A percentile compares a stretch with the other conserved stretches of the same genome.
Conservation (phyloP, 1,140 invertebrate species). For the Atta colombica region DNA sequence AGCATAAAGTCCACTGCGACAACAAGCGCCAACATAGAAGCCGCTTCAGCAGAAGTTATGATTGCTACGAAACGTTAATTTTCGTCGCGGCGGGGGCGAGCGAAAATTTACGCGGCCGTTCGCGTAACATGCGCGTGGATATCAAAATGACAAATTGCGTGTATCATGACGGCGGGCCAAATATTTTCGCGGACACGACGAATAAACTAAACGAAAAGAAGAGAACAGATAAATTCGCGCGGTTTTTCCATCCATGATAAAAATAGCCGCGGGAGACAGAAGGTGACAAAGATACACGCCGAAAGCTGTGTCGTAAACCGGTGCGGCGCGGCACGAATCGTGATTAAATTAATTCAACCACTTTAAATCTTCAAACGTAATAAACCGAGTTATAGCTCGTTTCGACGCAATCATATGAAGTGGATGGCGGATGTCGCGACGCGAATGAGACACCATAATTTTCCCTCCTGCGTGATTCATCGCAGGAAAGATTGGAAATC, state of each 20-base stretch:
- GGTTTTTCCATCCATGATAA: conserved; percentile 63
- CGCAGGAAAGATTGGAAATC: not conserved
- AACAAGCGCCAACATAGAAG: conserved; percentile 27
- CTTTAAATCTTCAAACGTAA: conserved; percentile 35
- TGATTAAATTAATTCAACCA: conserved; percentile 46
- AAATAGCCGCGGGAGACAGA: conserved; percentile 62
- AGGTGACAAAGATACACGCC: conserved; percentile 11
- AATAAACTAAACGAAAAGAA: conserved; percentile 17
- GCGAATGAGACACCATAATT: not conserved
- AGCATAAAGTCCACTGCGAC: conserved; percentile 27
- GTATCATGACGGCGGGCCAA: conserved; percentile 58
- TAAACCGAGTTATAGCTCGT: conserved; percentile 36
- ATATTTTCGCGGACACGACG: conserved; percentile 60
- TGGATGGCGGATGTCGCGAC: conserved; percentile 8
- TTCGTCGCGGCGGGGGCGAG: conserved; percentile 44
- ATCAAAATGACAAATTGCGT: conserved; percentile 73
- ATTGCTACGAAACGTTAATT: conserved; percentile 48
- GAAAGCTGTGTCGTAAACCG: not conserved
- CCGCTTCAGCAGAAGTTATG: conserved; percentile 57
- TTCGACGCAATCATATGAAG: conserved; percentile 39
- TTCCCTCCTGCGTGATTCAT: not conserved
- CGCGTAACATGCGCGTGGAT: conserved; percentile 48
- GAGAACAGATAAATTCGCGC: conserved; percentile 65
- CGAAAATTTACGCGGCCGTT: conserved; percentile 63
- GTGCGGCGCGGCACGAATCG: not conserved